Conservation (phyloP, 2,888 invertebrate genomes). For the Drosophila meridiana region DNA sequence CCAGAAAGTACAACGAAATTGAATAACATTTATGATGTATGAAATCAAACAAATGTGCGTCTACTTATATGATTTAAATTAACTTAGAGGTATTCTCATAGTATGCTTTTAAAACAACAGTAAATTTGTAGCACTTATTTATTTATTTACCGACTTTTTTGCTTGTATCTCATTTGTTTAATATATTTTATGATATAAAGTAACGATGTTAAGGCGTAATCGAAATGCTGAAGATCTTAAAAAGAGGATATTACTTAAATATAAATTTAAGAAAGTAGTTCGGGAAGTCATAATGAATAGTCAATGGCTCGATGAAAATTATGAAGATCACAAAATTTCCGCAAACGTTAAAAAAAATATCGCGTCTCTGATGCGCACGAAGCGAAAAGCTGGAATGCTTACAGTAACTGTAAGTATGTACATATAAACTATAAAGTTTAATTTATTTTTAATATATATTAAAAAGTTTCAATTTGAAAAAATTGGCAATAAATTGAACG, state of each 20-base stretch:
- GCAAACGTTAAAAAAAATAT: slow-evolving; percentile 85
- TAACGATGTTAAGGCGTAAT: slow-evolving; percentile 53
- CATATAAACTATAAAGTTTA: too few relatives aligned
- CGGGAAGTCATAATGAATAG: slow-evolving; percentile 87
- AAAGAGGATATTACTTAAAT: slow-evolving; percentile 86
- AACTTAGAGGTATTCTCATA: background rate
- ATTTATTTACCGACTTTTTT: background rate
- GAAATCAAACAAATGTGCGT: background rate
- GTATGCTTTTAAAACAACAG: background rate
- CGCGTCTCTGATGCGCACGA: slow-evolving; percentile 86
- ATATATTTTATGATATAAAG: background rate
- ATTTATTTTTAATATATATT: too few relatives aligned
- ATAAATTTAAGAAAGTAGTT: slow-evolving; percentile 87
- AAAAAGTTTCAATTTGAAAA: too few relatives aligned
- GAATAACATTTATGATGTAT: background rate
- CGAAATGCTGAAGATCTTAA: slow-evolving; percentile 42
- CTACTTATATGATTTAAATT: background rate
- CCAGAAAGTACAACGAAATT: background rate
- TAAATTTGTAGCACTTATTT: background rate
- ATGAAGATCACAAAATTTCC: slow-evolving; percentile 61
- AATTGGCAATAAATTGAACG: too few relatives aligned
- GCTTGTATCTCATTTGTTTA: background rate
- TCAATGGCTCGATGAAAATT: slow-evolving; percentile 66
- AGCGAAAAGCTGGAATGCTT: slow-evolving; percentile 86
- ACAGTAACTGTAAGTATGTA: slow-evolving; percentile 84